A percentile compares a stretch with the other conserved stretches of the same genome.
Conservation (phyloP, 2,797 vertebrate genomes). For the Alectoris magna region DNA sequence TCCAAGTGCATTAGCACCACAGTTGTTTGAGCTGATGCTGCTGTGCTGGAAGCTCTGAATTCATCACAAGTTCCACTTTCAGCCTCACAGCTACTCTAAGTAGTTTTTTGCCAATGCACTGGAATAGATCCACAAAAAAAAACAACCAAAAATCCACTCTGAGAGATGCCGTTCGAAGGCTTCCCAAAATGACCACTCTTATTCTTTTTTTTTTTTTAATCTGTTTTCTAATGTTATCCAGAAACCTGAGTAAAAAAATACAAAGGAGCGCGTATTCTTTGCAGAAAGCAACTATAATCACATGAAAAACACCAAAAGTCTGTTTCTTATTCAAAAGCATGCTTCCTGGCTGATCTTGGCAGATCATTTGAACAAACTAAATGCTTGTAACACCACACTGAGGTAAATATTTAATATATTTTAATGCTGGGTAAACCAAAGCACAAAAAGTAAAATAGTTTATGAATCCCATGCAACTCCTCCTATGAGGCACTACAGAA, state of each 20-base stretch:
- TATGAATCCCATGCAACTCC: slow-evolving; percentile 11
- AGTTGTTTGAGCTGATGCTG: slow-evolving; percentile 36
- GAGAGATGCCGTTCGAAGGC: background rate
- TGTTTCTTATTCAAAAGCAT: slow-evolving; percentile 34
- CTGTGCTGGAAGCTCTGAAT: slow-evolving; percentile 3
- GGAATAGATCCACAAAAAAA: background rate
- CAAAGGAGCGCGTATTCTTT: background rate
- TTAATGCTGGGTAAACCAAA: slow-evolving; percentile 22
- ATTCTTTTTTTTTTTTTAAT: background rate
- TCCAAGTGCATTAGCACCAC: slow-evolving; percentile 17
- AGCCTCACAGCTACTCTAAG: slow-evolving; percentile 5
- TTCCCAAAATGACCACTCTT: slow-evolving; percentile 18
- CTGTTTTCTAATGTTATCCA: background rate
- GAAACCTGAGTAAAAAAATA: slow-evolving; percentile 25
- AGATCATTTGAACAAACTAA: slow-evolving; percentile 20
- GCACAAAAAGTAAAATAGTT: background rate
- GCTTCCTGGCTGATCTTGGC: slow-evolving; percentile 31
- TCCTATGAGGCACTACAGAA: background rate
- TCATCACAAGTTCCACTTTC: slow-evolving; percentile 16
- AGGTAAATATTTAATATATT: slow-evolving; percentile 51
- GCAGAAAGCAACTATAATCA: slow-evolving; percentile 6
- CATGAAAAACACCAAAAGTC: background rate
- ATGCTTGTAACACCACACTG: background rate
- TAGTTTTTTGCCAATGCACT: slow-evolving; percentile 34
- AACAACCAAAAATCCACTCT: background rate